Conservation (phyloP, 2,797 vertebrate genomes). For the Lepus oiostolus region DNA sequence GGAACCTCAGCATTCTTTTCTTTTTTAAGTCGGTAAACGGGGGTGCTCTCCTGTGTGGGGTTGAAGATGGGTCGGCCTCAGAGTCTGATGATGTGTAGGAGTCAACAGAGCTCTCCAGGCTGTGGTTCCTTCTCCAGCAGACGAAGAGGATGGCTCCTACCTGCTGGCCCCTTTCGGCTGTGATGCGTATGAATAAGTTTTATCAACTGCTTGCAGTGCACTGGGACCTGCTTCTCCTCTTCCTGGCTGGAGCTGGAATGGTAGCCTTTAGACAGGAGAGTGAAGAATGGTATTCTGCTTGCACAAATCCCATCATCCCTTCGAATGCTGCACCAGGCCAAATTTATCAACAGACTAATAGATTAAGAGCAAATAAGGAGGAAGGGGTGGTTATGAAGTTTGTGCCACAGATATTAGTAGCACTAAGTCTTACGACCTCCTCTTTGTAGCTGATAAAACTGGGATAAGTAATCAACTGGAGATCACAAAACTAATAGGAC, state of each 20-base stretch:
- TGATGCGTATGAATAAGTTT: background rate
- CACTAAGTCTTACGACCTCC: background rate
- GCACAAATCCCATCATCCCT: background rate
- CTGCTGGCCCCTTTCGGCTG: background rate
- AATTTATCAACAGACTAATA: background rate
- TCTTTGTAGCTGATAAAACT: background rate
- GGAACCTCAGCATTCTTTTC: background rate
- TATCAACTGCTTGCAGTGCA: background rate
- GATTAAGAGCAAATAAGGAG: background rate
- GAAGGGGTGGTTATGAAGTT: background rate
- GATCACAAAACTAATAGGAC: background rate
- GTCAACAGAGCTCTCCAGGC: background rate
- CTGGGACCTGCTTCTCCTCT: background rate
- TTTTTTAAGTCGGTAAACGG: background rate
- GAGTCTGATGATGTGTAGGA: background rate
- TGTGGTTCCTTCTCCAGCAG: conserved; percentile 30
- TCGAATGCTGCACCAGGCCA: background rate
- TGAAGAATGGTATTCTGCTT: background rate
- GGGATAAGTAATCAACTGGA: background rate
- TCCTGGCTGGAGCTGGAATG: background rate
- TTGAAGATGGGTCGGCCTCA: background rate
- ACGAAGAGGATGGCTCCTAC: background rate
- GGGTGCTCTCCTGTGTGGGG: background rate
- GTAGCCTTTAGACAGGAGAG: background rate
- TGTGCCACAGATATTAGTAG: background rate